A percentile compares a stretch with the other conserved stretches of the same genome.
Conservation (phyloP, 1,140 invertebrate species). For the Drosophila prosaltans region DNA sequence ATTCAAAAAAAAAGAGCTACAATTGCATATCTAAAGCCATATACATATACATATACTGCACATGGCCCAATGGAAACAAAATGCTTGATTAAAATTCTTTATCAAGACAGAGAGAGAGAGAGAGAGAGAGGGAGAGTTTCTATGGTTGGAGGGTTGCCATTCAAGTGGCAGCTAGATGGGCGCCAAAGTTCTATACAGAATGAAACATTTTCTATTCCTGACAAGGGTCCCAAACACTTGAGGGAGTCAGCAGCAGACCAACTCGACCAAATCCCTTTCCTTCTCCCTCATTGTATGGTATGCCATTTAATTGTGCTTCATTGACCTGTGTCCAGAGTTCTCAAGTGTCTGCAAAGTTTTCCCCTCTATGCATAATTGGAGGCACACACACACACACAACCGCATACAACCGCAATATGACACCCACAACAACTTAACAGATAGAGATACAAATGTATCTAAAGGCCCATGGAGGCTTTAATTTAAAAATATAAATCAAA, state of each 20-base stretch:
- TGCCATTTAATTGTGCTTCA: constrained; percentile 69
- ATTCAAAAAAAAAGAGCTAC: constrained; percentile 24
- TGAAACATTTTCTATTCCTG: not conserved
- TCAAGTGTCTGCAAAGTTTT: constrained; percentile 61
- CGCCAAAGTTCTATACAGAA: constrained; percentile 50
- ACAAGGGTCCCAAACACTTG: constrained; percentile 21
- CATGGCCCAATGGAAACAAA: constrained; percentile 41
- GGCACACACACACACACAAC: constrained; percentile 17
- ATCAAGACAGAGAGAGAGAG: constrained; percentile 32
- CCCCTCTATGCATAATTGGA: constrained; percentile 53
- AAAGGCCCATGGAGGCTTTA: not conserved
- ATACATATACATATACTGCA: constrained; percentile 33
- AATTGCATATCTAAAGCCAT: constrained; percentile 25
- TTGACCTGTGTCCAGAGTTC: constrained; percentile 59
- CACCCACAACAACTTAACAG: not conserved
- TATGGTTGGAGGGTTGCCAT: constrained; percentile 24
- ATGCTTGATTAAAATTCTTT: constrained; percentile 52
- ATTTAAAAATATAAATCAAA: not conserved
- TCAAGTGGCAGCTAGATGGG: constrained; percentile 24
- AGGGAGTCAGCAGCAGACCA: constrained; percentile 19
- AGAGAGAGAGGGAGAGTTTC: constrained; percentile 10
- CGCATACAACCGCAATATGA: constrained; percentile 5
- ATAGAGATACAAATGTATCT: not conserved
- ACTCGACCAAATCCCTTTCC: too few species aligned
- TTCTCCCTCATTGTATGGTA: not conserved